Conservation (phyloP, 2,113 vertebrate species). For the Lampris incognitus region DNA sequence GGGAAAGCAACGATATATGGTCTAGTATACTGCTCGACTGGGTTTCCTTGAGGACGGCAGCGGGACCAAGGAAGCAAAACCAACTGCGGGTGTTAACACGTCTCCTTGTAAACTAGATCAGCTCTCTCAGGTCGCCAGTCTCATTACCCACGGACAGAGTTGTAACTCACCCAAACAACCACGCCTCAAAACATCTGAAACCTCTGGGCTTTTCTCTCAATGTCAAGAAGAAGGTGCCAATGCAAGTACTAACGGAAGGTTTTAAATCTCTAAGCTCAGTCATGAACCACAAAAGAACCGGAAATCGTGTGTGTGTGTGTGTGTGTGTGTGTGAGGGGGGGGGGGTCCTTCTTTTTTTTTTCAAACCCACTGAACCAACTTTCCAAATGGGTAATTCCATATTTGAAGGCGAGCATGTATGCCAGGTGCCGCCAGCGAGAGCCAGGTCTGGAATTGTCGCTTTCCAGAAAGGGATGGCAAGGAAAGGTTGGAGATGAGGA, state of each 20-base stretch:
- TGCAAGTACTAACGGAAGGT: conserved; percentile 26
- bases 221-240: neutral
- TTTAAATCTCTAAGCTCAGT: conserved; percentile 21
- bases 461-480: conserved; percentile 7
- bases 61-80: conserved; percentile 56
- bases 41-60: conserved; percentile 40
- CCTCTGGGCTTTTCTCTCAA: neutral
- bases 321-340: too few relatives aligned
- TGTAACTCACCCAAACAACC: conserved; percentile 1
- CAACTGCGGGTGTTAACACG: conserved; percentile 55
- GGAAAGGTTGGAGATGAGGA: neutral
- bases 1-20: conserved; percentile 39
- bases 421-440: conserved; percentile 36
- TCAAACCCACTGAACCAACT: conserved; percentile 33
- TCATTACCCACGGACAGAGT: conserved; percentile 12
- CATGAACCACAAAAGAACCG: conserved; percentile 23
- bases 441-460: conserved; percentile 9
- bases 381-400: conserved; percentile 32
- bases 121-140: conserved; percentile 36
- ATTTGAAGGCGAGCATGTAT: conserved; percentile 25
- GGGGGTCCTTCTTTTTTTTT: neutral
- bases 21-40: conserved; percentile 57
- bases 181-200: conserved; percentile 15
- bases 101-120: conserved; percentile 31
- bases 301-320: neutral